These are phyloP conservation scores for Anoplolepis gracilipes DNA, from an alignment of 1,140 invertebrate genomes.

Conservation along the genomic window DNA sequence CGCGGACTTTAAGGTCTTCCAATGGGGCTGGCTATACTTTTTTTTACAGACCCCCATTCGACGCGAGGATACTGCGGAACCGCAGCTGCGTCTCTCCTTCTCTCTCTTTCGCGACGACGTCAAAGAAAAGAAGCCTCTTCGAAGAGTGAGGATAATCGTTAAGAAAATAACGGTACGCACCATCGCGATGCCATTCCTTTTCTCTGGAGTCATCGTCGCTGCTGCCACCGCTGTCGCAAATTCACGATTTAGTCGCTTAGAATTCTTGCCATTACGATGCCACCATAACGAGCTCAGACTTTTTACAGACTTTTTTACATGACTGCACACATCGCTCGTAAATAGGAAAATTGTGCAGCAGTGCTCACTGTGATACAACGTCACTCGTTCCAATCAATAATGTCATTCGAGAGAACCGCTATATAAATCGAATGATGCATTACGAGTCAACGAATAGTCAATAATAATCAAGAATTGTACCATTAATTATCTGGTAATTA, in stretches of 20 bases:
- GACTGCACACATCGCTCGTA: conserved; percentile 32
- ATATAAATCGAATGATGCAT: conserved; percentile 6
- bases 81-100: conserved; percentile 4
- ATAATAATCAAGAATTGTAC: background rate
- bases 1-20: conserved; percentile 59
- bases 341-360: conserved; percentile 9
- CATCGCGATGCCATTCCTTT: conserved; percentile 28
- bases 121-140: background rate
- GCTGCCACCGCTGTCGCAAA: background rate
- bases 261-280: conserved; percentile 51
- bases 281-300: conserved; percentile 10
- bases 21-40: background rate
- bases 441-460: background rate
- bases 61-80: background rate
- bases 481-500: background rate
- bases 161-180: conserved; percentile 8
- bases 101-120: background rate
- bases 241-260: conserved; percentile 19
- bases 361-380: background rate
- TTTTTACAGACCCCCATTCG: conserved; percentile 31
- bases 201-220: background rate
- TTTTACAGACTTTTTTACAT: background rate
- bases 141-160: conserved; percentile 61
- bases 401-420: background rate
- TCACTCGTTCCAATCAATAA: background rate